phyloP scores from a whole-genome alignment of 2,113 vertebrate species.

The Hydrochoerus hydrochaeris region DNA sequence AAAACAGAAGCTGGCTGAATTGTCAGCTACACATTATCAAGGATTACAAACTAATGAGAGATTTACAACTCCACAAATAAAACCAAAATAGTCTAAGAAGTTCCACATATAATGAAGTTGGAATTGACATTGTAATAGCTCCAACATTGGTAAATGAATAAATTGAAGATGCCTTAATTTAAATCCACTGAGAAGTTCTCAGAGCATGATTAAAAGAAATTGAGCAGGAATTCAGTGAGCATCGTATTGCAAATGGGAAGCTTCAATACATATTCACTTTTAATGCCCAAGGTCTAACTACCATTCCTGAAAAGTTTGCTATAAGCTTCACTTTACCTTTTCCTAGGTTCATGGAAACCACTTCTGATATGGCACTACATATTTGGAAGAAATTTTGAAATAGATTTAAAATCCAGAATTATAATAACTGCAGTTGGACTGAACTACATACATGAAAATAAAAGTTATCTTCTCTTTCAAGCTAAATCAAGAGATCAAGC shows the following conservation, averaged over 20 bases:
- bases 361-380: constrained; percentile 20
- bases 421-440: not conserved
- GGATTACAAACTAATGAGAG: constrained; percentile 40
- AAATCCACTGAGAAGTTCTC: constrained; percentile 41
- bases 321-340: constrained; percentile 15
- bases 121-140: constrained; percentile 49
- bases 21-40: constrained; percentile 24
- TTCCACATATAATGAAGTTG: not conserved
- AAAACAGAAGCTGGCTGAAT: not conserved
- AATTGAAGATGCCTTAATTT: constrained; percentile 48
- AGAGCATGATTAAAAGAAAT: constrained; percentile 49
- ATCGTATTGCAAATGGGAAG: constrained; percentile 25
- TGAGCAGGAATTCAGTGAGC: constrained; percentile 39
- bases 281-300: not conserved
- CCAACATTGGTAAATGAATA: constrained; percentile 48
- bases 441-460: constrained; percentile 10
- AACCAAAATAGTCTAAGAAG: constrained; percentile 24
- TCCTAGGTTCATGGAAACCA: not conserved
- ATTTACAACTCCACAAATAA: constrained; percentile 53
- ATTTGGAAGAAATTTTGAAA: constrained; percentile 33
- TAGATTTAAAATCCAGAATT: not conserved
- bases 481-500: not conserved
- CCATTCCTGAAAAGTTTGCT: constrained; percentile 1
- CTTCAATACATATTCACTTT: constrained; percentile 47
- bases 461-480: constrained; percentile 10